A percentile compares a stretch with the other conserved stretches of the same genome.
These are phyloP conservation scores for Ispidina picta DNA, from an alignment of 2,797 vertebrate species.

Conservation along the genomic window DNA sequence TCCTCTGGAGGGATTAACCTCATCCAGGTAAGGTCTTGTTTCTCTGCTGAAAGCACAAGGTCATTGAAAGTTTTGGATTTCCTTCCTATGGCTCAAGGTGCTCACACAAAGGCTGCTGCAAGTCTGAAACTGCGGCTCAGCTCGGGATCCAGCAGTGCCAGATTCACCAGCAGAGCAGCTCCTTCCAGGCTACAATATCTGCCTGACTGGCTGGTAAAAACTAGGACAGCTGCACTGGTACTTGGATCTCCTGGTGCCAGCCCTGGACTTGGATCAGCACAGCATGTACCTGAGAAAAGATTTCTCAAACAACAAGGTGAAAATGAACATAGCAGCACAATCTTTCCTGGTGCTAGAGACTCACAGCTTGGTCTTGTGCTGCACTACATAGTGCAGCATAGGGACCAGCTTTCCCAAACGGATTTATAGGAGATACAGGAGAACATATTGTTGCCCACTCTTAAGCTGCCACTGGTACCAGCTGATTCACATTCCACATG, in stretches of 20 bases:
- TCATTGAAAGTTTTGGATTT: neutral
- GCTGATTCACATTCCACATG: neutral
- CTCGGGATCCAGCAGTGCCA: neutral
- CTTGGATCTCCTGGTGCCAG: neutral
- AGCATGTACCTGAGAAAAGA: neutral
- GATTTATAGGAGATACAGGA: neutral
- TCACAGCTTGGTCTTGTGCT: neutral
- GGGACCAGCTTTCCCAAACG: neutral
- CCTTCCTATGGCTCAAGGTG: neutral
- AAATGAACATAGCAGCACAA: neutral
- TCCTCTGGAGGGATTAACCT: neutral
- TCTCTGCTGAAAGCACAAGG: neutral
- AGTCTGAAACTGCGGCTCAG: neutral
- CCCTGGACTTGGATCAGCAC: neutral
- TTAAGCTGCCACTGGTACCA: neutral
- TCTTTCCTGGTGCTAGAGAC: neutral
- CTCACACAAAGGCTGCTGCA: neutral
- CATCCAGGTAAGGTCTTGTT: neutral
- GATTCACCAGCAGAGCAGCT: neutral
- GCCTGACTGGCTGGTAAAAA: neutral
- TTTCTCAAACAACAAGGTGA: neutral
- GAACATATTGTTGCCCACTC: neutral
- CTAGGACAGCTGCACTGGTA: neutral
- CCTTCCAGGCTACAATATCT: neutral
- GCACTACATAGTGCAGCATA: neutral